Evolutionary conservation across 2,113 vertebrate genomes (phyloP), one percentile per base, ranked within the genome.

Genomic region (Cisticola juncidis): DNA sequence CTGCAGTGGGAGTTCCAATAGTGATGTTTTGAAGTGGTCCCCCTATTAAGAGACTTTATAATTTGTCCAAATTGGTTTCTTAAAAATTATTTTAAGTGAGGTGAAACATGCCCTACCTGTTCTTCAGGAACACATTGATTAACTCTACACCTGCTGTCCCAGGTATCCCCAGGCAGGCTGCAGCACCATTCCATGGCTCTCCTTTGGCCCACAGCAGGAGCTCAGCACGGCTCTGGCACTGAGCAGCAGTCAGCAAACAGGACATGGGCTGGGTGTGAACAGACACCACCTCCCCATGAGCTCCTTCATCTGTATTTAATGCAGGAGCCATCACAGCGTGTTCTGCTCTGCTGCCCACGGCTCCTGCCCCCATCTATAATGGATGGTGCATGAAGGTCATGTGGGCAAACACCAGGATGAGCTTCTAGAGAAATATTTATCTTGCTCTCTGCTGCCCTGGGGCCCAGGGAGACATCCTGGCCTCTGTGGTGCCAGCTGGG

Each of bases 381-480:
- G 83, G 33, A 88, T 82, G 83, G 40, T 6, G 23, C 31, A 31
- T 0, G 0, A 18, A 40, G 21, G 4, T 47, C 33, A 16, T 47
- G 81, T 77, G 77, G 77, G 72, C 90, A 92, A 95, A 91, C 87
- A 77, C 62, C 68, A 40, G 26, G 26, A 62, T 72, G 68, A 80
- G 74, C 68, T 77, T 56, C 81, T 28, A 25, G 11, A 36, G 48
- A 56, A 81, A 69, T 93, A 89, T 73, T 91, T 91, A 91, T 73
- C 72, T 88, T 80, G 66, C 24, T 38, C 12, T 69, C 40, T 5
- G 10, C 48, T 72, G 57, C 36, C 62, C 21, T 44, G 29, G 54
- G 40, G 73, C 64, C 29, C 25, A 36, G 56, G 44, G 47, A 80
- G 26, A 76, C 48, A 76, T 17, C 33, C 33, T 0, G 0, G 80